Evolutionary conservation across 2,888 invertebrate species (phyloP).

Genomic region (Phasia obesa): DNA sequence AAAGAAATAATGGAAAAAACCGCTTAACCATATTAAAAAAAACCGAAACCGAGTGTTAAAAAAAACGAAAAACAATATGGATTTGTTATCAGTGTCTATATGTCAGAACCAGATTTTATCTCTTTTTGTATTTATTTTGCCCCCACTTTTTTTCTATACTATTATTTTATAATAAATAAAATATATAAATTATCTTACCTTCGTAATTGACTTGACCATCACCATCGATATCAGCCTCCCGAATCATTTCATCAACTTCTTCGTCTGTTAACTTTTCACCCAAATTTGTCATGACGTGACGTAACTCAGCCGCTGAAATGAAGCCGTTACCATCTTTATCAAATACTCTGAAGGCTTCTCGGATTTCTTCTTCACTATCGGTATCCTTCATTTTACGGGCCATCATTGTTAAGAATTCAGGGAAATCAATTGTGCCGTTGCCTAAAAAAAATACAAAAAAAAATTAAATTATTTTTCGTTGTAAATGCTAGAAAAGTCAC

Average conservation of each 20-base stretch:
- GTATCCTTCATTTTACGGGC: constrained; percentile 99
- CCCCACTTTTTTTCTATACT: too few species aligned
- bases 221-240: constrained; percentile 99
- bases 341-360: constrained; percentile 99
- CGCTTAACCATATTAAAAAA: too few species aligned
- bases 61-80: too few species aligned
- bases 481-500: neutral
- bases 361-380: constrained; percentile 99
- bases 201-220: constrained; percentile 94
- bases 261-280: constrained; percentile 99
- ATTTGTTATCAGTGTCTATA: too few species aligned
- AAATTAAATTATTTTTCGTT: neutral
- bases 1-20: too few species aligned
- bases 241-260: constrained; percentile 99
- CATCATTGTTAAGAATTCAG: constrained; percentile 99
- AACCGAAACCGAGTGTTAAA: too few species aligned
- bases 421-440: constrained; percentile 99
- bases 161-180: too few species aligned
- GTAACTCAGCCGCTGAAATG: constrained; percentile 98
- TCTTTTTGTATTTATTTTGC: too few species aligned
- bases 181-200: constrained; percentile 74
- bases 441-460: constrained; percentile 84
- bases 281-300: constrained; percentile 99
- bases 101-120: too few species aligned
- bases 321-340: constrained; percentile 99